A percentile compares a stretch with the other conserved stretches of the same genome.
These are phyloP conservation scores for Drosophila acutilabella DNA, from an alignment of 2,888 invertebrate species.

Conservation along the genomic window DNA sequence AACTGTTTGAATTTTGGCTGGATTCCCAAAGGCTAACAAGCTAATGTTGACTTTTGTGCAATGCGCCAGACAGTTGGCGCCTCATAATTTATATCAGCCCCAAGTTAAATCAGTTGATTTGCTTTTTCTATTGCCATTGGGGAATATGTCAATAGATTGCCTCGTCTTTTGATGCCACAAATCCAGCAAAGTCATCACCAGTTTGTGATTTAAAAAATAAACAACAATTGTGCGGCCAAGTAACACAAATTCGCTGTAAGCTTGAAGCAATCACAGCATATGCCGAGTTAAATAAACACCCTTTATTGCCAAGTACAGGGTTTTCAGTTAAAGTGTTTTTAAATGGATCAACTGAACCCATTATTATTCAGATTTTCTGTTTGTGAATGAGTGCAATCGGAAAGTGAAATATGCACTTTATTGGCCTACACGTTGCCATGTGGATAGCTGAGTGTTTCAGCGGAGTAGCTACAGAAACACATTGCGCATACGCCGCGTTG, in stretches of 20 bases:
- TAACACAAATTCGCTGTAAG: conserved; percentile 16
- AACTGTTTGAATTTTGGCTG: conserved; percentile 54
- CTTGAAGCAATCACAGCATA: no score
- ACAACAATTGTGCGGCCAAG: conserved; percentile 43
- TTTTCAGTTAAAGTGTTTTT: background rate
- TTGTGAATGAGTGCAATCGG: background rate
- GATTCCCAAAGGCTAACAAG: conserved; percentile 9
- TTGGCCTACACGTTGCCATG: background rate
- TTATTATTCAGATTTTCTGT: background rate
- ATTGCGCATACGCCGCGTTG: conserved; percentile 19
- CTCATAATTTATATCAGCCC: conserved; percentile 47
- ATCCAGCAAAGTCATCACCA: conserved; percentile 24
- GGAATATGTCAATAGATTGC: conserved; percentile 52
- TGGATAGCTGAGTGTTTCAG: background rate
- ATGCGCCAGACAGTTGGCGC: conserved; percentile 49
- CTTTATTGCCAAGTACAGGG: background rate
- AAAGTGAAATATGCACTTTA: conserved; percentile 20
- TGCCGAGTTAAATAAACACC: no score
- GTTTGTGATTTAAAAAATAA: conserved; percentile 32
- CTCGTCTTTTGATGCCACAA: conserved; percentile 38
- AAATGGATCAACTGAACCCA: background rate
- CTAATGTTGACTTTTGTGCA: conserved; percentile 54
- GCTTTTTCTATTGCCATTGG: conserved; percentile 35
- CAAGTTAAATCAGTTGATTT: conserved; percentile 35
- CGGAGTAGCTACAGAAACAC: background rate